These are phyloP conservation scores for Antigone vipio DNA, from an alignment of 2,113 vertebrate species.

Conservation along the genomic window DNA sequence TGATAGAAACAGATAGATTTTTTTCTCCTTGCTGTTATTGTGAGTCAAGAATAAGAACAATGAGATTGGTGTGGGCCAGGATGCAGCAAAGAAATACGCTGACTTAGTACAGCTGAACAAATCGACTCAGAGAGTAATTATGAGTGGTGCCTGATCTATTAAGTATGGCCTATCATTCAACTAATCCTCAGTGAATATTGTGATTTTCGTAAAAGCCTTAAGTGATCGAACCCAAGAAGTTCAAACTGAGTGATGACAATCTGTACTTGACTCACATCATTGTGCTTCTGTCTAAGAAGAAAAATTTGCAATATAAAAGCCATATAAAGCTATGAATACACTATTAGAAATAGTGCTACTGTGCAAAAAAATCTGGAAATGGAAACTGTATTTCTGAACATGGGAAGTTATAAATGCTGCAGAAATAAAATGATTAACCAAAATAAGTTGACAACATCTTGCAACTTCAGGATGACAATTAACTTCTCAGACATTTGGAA, in stretches of 20 bases:
- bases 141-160: not conserved
- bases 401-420: not conserved
- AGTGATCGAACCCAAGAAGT: not conserved
- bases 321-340: not conserved
- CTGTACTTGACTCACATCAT: not conserved
- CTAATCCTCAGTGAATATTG: not conserved
- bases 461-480: not conserved
- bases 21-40: not conserved
- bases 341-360: not conserved
- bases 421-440: not conserved
- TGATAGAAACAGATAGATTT: not conserved
- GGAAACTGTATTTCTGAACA: not conserved
- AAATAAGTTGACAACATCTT: not conserved
- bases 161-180: conserved; percentile 5
- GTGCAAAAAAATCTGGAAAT: not conserved
- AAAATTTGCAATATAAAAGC: not conserved
- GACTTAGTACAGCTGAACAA: not conserved
- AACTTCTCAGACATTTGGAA: not conserved
- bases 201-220: not conserved
- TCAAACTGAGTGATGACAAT: not conserved
- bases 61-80: not conserved
- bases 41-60: not conserved
- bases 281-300: not conserved
- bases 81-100: not conserved
- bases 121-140: not conserved